phyloP scores from a whole-genome alignment of 2,888 invertebrate genomes.

The Drosophila neoperkinsi region DNA sequence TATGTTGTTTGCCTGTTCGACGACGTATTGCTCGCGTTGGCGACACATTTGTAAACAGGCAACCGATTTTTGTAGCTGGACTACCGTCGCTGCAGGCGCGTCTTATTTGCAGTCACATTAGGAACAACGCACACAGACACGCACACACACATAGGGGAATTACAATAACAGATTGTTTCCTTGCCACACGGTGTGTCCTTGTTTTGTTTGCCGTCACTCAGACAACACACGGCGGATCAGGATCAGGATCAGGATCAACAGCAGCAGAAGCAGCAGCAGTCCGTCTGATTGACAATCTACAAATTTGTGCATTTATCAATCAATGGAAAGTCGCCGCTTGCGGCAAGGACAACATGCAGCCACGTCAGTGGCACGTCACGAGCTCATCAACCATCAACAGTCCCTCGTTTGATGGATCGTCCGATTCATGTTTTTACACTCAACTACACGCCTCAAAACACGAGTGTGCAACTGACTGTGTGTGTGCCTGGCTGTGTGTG shows the following conservation, averaged over 20 bases:
- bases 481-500: conserved; percentile 5
- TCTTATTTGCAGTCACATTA: conserved; percentile 75
- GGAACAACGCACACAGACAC: conserved; percentile 8
- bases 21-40: too few species aligned
- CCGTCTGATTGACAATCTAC: conserved; percentile 70
- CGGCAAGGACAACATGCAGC: conserved; percentile 35
- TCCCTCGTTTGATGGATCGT: conserved; percentile 62
- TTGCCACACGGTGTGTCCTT: conserved; percentile 61
- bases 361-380: conserved; percentile 18
- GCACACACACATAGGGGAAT: conserved; percentile 11
- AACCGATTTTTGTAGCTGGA: conserved; percentile 66
- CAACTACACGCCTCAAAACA: conserved; percentile 56
- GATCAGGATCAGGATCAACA: conserved; percentile 31
- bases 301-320: conserved; percentile 78
- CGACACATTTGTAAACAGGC: conserved; percentile 79
- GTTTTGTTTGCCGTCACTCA: conserved; percentile 50
- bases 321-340: conserved; percentile 53
- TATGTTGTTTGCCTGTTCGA: too few species aligned
- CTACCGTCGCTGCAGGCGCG: conserved; percentile 62
- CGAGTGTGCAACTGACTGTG: conserved; percentile 7
- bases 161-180: conserved; percentile 48
- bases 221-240: conserved; percentile 47
- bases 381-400: conserved; percentile 26
- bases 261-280: not conserved
- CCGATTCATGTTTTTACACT: conserved; percentile 72